Conservation (phyloP, 2,797 vertebrate genomes). For the Platyrinchus mystaceus region DNA sequence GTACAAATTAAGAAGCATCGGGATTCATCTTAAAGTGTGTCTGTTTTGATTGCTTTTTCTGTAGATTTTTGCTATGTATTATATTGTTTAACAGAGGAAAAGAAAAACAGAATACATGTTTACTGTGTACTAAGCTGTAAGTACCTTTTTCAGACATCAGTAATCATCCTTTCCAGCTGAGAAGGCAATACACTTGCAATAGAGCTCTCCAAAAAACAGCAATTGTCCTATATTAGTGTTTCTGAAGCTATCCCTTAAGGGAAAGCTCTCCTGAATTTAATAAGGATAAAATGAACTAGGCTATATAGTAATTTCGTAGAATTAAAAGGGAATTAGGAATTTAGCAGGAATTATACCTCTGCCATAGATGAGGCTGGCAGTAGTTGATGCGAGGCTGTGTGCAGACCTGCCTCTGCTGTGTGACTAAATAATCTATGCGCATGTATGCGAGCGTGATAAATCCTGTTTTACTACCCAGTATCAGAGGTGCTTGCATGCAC, state of each 20-base stretch:
- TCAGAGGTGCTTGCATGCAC: accelerated
- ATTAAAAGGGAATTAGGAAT: slow-evolving; percentile 49
- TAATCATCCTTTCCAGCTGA: slow-evolving; percentile 72
- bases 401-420: not conserved
- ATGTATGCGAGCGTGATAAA: accelerated
- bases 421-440: not conserved
- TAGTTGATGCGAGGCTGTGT: not conserved
- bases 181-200: slow-evolving; percentile 67
- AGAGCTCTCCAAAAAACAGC: slow-evolving; percentile 65
- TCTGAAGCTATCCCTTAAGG: slow-evolving; percentile 56
- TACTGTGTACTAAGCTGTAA: slow-evolving; percentile 74
- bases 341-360: slow-evolving; percentile 42
- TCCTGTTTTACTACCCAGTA: not conserved
- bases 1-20: slow-evolving; percentile 53
- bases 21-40: slow-evolving; percentile 65
- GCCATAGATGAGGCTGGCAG: not conserved
- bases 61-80: slow-evolving; percentile 72
- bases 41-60: slow-evolving; percentile 76
- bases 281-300: slow-evolving; percentile 12
- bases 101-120: slow-evolving; percentile 78
- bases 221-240: slow-evolving; percentile 63
- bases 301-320: slow-evolving; percentile 42
- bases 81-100: slow-evolving; percentile 76
- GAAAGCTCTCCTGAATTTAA: slow-evolving; percentile 48
- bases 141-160: slow-evolving; percentile 74